phyloP scores from a whole-genome alignment of 2,888 invertebrate species.

The Hypselothyrea guttata region DNA sequence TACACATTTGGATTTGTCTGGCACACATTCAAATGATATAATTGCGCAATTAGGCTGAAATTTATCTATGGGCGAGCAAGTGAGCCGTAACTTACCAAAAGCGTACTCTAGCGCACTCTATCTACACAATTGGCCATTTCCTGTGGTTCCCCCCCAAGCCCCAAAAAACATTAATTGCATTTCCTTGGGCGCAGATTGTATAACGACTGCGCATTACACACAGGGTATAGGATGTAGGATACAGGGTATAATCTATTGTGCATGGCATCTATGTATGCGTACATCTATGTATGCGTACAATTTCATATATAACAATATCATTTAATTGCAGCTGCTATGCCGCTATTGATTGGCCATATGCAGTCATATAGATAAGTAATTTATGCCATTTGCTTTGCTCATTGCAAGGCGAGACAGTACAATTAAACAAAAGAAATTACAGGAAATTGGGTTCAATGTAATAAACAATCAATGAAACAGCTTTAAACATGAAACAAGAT shows the following conservation, averaged over 20 bases:
- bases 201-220: conserved; percentile 14
- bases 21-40: conserved; percentile 49
- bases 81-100: not conserved
- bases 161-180: conserved; percentile 42
- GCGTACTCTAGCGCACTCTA: conserved; percentile 11
- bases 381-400: too few species aligned
- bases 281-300: too few species aligned
- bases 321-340: not conserved
- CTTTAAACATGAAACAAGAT: too few species aligned
- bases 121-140: conserved; percentile 31
- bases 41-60: conserved; percentile 56
- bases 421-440: too few species aligned
- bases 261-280: not conserved
- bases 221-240: not conserved
- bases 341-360: not conserved
- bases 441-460: too few species aligned
- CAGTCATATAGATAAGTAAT: not conserved
- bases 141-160: conserved; percentile 16
- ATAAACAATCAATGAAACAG: too few species aligned
- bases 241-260: not conserved
- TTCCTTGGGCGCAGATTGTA: conserved; percentile 26
- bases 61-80: conserved; percentile 28
- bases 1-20: conserved; percentile 12
- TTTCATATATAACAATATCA: not conserved
- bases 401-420: too few species aligned